Conservation (phyloP, 2,797 vertebrate species). For the Eulemur mongoz region DNA sequence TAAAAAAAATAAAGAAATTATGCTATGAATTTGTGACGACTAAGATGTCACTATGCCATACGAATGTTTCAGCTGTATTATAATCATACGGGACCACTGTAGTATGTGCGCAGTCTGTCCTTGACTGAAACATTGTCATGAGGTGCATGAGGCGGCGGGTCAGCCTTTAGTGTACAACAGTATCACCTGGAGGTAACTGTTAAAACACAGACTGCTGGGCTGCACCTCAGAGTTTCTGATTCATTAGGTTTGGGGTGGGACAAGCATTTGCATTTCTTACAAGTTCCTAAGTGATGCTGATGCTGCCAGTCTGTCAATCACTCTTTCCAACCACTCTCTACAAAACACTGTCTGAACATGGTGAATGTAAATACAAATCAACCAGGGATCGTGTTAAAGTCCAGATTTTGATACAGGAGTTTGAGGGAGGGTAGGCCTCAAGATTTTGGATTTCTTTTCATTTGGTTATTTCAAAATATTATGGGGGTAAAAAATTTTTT, state of each 20-base stretch:
- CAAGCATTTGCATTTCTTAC: not conserved
- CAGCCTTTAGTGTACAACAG: not conserved
- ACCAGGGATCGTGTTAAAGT: not conserved
- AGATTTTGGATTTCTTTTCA: not conserved
- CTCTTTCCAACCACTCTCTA: not conserved
- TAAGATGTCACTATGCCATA: not conserved
- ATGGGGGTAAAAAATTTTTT: no score
- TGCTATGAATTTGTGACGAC: not conserved
- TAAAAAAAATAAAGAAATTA: not conserved
- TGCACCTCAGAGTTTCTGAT: not conserved
- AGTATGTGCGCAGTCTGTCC: not conserved
- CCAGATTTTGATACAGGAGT: not conserved
- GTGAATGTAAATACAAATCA: not conserved
- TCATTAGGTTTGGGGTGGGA: not conserved
- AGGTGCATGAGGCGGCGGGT: not conserved
- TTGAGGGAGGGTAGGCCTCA: fast-evolving
- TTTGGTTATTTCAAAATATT: no score
- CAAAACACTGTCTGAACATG: not conserved
- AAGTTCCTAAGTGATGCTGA: not conserved
- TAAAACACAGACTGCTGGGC: not conserved
- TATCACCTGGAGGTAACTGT: not conserved
- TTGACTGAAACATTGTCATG: not conserved
- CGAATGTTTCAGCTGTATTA: not conserved
- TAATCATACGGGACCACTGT: not conserved
- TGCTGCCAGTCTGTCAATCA: not conserved